Evolutionary conservation across 1,140 invertebrate species (phyloP), one percentile per base, ranked within the genome.

Genomic region (Conus betulinus): DNA sequence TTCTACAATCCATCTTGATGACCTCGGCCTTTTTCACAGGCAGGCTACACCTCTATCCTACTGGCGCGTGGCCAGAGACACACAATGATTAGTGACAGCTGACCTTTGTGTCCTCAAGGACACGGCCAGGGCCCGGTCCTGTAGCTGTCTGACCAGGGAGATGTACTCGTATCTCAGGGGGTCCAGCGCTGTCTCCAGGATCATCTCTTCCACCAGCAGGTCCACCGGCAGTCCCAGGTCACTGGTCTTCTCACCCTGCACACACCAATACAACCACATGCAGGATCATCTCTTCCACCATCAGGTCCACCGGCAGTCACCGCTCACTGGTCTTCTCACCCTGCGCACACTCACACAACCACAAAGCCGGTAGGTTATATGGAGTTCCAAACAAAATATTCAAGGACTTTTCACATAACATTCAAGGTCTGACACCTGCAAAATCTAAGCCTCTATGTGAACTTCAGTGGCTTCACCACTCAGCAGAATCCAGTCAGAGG

Each of bases 121-220:
- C 25, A 93, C 89, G 13, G 90, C 92, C n/a, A 93, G 85, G 11
- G 92, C 93, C 25, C 90, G 78, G 5, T 92, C 91, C 39, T 90
- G 76, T 5, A 93, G 84, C 53, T 74, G 87, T 7, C 89, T 63
- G 20, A 88, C 87, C 5, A 93, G 79, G 52, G 91, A 92, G 87
- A 89, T 87, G 67, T 92, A 91, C 39, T 84, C 84, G 53, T 89
- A 88, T 20, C 67, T 81, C 15, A 89, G 82, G 8, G 93, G 93
- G 57, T 93, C 93, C 78, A 93, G 87, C 2, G 93, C 92, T 17
- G 91, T 92, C 83, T 93, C 93, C 71, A 91, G 85, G 20, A 92
- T 90, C 17, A 88, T 83, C 52, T 89, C 91, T 67, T 93, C 93
- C 55, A 93, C 74, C 51, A 93, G 88, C 20, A 93, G 71, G 84